phyloP scores from a whole-genome alignment of 2,888 invertebrate genomes.

The Falcaria lacertinaria region DNA sequence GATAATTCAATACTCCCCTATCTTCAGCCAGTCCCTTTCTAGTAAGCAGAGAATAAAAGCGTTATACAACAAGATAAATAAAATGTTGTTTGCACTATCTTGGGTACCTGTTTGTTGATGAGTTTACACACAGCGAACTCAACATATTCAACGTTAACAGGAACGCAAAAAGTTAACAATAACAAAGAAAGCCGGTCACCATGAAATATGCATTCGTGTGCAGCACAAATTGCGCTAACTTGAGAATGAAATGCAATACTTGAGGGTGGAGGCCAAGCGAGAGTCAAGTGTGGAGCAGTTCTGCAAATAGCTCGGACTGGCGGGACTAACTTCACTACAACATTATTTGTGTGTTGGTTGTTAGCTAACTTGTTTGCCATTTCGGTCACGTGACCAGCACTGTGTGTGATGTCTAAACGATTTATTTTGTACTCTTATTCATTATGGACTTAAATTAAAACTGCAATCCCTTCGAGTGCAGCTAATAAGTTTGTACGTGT shows the following conservation, averaged over 20 bases:
- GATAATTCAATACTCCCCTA: no score
- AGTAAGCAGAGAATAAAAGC: no score
- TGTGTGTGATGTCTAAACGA: slow-evolving; percentile 26
- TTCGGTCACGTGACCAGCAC: slow-evolving; percentile 28
- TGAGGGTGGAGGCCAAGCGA: slow-evolving; percentile 52
- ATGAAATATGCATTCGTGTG: slow-evolving; percentile 58
- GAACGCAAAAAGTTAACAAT: slow-evolving; percentile 37
- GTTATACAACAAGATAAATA: no score
- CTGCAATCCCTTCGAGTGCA: no score
- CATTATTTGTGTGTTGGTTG: slow-evolving; percentile 45
- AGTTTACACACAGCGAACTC: neutral
- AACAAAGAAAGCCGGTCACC: slow-evolving; percentile 37
- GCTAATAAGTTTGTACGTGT: no score
- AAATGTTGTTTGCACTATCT: no score
- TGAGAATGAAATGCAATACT: slow-evolving; percentile 62
- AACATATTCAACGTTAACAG: slow-evolving; percentile 15
- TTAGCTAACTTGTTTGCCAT: slow-evolving; percentile 52
- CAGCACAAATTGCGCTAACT: slow-evolving; percentile 65
- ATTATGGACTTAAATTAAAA: neutral
- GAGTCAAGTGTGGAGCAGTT: slow-evolving; percentile 56
- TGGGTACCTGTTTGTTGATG: no score
- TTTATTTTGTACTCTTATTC: slow-evolving; percentile 20
- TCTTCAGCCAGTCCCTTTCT: no score
- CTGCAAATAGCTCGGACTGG: slow-evolving; percentile 48
- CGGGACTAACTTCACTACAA: slow-evolving; percentile 40